Evolutionary conservation across 1,140 invertebrate genomes (phyloP), one percentile per base, ranked within the genome.

Genomic region (Brachionus sp.): DNA sequence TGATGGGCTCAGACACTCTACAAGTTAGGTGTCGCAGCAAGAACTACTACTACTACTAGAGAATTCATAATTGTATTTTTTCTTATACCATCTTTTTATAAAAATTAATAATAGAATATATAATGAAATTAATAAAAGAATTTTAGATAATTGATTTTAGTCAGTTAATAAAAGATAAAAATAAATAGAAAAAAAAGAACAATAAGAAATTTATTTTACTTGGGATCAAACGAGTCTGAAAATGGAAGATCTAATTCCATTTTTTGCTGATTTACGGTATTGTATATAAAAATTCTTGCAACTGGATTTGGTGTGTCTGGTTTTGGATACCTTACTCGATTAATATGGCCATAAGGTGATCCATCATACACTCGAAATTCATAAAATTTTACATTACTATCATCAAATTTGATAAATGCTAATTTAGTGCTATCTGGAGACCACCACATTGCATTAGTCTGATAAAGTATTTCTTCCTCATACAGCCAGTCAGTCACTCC

Each of bases 381-480:
- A 68, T 83, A 83, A 23, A 44, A 29, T 23, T 29, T 33, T 19
- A 83, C 80, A 23, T 68, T 42, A 3, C 10, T 33, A 83, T 83
- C 80, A 68, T 83, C 42, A 46, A 83, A 83, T 35, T 83, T 66
- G 5, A 83, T 50, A 53, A 16, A 83, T 10, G 80, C 80, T 33
- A 66, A 53, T 35, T 83, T 68, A 10, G 19, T 25, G 46, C 39
- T 70, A 25, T 83, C 64, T 16, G 80, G 66, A 33, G 80, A 83
- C 80, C 80, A 83, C 57, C 64, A 83, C n/a, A 83, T 83, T 12
- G 80, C 80, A 33, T 83, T 70, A 7, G 80, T 46, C n/a, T 70
- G 39, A 68, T 70, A 70, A 1, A 83, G 13, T 37, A 83, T 83
- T 46, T 83, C 80, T 53, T 83, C 80, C 25, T 83, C 80, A 46